Evolutionary conservation across 92 coral and sea anemone genomes (phyloP).

Genomic region (Blastomussa wellsi): DNA sequence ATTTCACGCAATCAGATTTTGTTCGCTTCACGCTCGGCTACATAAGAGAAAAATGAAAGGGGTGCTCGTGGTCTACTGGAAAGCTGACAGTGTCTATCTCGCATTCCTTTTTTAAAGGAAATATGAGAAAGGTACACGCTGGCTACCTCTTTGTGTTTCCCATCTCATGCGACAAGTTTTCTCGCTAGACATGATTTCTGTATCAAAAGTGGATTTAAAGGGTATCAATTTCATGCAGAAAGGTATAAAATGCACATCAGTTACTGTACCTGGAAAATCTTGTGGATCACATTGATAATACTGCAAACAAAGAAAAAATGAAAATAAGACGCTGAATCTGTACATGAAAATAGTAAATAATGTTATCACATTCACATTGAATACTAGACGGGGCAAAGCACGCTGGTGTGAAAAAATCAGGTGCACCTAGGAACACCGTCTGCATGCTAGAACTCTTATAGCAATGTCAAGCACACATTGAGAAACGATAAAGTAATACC

Average conservation of each 20-base stretch:
- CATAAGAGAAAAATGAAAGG: too few species aligned
- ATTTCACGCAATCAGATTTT: too few species aligned
- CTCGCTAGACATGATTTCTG: background rate
- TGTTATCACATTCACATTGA: background rate
- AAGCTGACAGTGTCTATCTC: background rate
- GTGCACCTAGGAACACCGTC: too few species aligned
- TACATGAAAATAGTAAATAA: background rate
- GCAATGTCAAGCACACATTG: background rate
- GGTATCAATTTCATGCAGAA: too few species aligned
- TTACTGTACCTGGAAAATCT: slow-evolving; percentile 50
- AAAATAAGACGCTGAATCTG: background rate
- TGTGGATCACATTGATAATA: slow-evolving; percentile 67
- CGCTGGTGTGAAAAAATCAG: too few species aligned
- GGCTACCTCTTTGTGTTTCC: background rate
- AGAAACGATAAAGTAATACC: too few species aligned
- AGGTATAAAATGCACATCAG: background rate
- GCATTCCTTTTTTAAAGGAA: background rate
- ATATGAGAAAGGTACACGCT: too few species aligned
- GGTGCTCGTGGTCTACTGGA: too few species aligned
- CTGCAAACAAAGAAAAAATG: slow-evolving; percentile 27
- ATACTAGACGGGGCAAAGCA: too few species aligned
- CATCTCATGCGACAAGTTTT: background rate
- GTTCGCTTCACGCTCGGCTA: too few species aligned
- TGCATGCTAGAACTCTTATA: too few species aligned
- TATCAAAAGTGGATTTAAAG: background rate